Conservation (phyloP, 2,797 vertebrate genomes). For the Gila robusta region DNA sequence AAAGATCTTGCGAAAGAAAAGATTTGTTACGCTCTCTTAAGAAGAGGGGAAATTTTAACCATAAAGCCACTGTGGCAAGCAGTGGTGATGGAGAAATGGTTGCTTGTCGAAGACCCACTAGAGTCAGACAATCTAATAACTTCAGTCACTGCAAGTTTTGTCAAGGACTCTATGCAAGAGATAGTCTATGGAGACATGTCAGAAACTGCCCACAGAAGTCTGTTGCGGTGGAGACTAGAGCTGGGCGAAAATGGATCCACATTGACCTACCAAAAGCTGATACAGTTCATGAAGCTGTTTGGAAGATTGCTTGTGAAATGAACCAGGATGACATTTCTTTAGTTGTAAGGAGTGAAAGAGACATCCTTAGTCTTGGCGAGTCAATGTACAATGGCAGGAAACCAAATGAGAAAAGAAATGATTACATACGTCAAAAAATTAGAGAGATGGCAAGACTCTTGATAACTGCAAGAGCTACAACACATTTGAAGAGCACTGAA, state of each 20-base stretch:
- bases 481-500: slow-evolving; percentile 3
- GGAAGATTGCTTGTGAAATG: slow-evolving; percentile 32
- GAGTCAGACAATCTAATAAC: no score
- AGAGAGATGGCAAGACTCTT: no score
- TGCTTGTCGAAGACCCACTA: no score
- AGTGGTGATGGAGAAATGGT: no score
- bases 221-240: background rate
- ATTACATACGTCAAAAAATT: slow-evolving; percentile 15
- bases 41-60: no score
- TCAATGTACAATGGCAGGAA: slow-evolving; percentile 30
- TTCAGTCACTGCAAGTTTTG: no score
- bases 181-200: slow-evolving; percentile 34
- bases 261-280: background rate
- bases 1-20: no score
- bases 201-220: slow-evolving; percentile 24
- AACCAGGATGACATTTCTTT: slow-evolving; percentile 25
- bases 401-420: slow-evolving; percentile 24
- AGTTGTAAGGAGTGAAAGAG: slow-evolving; percentile 21
- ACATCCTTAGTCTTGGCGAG: slow-evolving; percentile 16
- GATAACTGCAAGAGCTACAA: background rate
- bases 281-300: background rate
- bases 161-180: slow-evolving; percentile 25
- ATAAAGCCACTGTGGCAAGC: no score
- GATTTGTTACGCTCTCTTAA: no score
- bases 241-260: slow-evolving; percentile 14